phyloP scores from a whole-genome alignment of 2,797 vertebrate genomes.

The Psittacula derbiana region DNA sequence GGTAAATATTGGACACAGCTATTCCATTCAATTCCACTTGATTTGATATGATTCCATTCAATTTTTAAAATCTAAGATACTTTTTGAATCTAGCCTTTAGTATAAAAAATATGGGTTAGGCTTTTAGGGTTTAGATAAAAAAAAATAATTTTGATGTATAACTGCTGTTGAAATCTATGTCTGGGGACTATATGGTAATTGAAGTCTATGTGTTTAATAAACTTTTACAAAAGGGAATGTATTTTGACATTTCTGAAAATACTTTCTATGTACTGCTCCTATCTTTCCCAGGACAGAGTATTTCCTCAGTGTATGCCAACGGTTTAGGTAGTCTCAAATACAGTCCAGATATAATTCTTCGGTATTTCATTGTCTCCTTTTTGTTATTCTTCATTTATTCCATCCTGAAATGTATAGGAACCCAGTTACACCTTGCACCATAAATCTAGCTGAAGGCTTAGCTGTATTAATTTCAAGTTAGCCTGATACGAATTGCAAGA shows the following conservation, averaged over 20 bases:
- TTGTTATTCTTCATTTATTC: background rate
- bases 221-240: background rate
- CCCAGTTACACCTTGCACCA: background rate
- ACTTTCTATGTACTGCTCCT: background rate
- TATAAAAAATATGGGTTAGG: background rate
- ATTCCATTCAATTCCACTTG: background rate
- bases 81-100: background rate
- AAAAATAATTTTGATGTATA: background rate
- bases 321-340: background rate
- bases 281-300: background rate
- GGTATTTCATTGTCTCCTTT: background rate
- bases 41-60: background rate
- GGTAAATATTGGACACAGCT: background rate
- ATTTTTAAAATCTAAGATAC: background rate
- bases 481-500: background rate
- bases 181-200: background rate
- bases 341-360: background rate
- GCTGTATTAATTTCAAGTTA: constrained; percentile 17
- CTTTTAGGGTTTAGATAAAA: background rate
- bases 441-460: background rate
- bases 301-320: background rate
- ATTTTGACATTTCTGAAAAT: background rate
- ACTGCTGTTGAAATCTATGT: background rate
- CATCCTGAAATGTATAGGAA: background rate
- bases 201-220: background rate